phyloP scores from a whole-genome alignment of 2,797 vertebrate genomes.

The Zonotrichia albicollis region DNA sequence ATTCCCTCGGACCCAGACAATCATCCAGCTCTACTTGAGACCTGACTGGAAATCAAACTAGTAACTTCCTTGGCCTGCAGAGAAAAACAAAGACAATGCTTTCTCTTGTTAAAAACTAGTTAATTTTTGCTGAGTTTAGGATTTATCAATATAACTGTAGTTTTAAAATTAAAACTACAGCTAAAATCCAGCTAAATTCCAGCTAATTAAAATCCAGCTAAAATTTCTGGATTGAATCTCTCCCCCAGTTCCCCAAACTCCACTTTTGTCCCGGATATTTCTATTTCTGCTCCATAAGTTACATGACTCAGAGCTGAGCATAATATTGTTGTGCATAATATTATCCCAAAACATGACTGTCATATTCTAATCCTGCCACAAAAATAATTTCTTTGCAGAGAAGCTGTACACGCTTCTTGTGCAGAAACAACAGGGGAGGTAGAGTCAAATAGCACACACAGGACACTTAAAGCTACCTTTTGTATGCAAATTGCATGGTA shows the following conservation, averaged over 20 bases:
- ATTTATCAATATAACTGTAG: slow-evolving; percentile 9
- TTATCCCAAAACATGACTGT: background rate
- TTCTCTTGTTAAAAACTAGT: background rate
- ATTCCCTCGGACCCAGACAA: background rate
- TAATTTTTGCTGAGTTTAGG: background rate
- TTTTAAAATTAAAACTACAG: too few relatives aligned
- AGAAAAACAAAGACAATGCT: background rate
- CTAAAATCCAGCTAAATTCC: too few relatives aligned
- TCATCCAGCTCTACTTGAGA: background rate
- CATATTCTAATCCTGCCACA: background rate
- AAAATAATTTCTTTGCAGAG: background rate
- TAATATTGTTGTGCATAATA: background rate
- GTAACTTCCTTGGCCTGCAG: background rate
- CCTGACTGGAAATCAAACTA: slow-evolving; percentile 2
- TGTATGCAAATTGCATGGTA: background rate
- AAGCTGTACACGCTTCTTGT: background rate
- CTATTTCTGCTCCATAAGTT: background rate
- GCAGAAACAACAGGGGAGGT: background rate
- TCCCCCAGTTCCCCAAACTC: background rate
- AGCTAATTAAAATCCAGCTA: too few relatives aligned
- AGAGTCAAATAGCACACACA: background rate
- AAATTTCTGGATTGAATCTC: background rate
- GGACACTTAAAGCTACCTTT: background rate
- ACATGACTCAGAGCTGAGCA: background rate
- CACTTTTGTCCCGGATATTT: background rate